phyloP scores from a whole-genome alignment of 2,888 invertebrate species.

The Cosmia trapezina region DNA sequence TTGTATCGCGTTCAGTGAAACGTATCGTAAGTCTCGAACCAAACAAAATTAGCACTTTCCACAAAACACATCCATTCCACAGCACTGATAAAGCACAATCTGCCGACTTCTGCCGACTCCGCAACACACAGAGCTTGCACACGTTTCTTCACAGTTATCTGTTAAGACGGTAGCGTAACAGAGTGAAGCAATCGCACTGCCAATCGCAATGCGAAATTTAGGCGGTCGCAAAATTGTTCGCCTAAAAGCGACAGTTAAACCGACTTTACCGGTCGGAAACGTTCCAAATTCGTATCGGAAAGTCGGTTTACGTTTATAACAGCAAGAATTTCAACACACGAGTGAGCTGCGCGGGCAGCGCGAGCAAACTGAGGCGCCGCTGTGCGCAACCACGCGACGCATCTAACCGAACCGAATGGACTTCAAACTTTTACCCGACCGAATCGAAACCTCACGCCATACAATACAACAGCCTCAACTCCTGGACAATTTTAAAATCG shows the following conservation, averaged over 20 bases:
- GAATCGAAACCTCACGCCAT: slow-evolving; percentile 75
- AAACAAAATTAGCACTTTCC: slow-evolving; percentile 85
- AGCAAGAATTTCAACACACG: slow-evolving; percentile 76
- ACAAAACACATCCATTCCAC: slow-evolving; percentile 86
- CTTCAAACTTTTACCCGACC: slow-evolving; percentile 88
- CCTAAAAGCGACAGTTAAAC: slow-evolving; percentile 85
- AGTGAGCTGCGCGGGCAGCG: slow-evolving; percentile 88
- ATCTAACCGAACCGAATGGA: slow-evolving; percentile 81
- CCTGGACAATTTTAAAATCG: slow-evolving; percentile 74
- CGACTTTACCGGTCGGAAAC: slow-evolving; percentile 86
- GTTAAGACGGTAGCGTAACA: slow-evolving; percentile 83
- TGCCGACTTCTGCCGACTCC: slow-evolving; percentile 81
- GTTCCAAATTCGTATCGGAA: slow-evolving; percentile 85
- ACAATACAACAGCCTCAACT: slow-evolving; percentile 62
- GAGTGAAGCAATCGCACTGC: slow-evolving; percentile 84
- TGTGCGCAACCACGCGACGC: slow-evolving; percentile 82
- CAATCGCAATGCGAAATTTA: slow-evolving; percentile 87
- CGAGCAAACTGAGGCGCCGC: slow-evolving; percentile 85
- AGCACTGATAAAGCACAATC: slow-evolving; percentile 85
- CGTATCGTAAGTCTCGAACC: slow-evolving; percentile 79
- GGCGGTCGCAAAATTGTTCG: slow-evolving; percentile 79
- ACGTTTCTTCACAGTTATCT: slow-evolving; percentile 87
- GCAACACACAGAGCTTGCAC: slow-evolving; percentile 84
- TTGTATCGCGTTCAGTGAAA: slow-evolving; percentile 84
- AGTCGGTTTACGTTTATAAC: slow-evolving; percentile 69